Evolutionary conservation across 2,797 vertebrate species (phyloP).

Genomic region (Sphenopsis melanotis): DNA sequence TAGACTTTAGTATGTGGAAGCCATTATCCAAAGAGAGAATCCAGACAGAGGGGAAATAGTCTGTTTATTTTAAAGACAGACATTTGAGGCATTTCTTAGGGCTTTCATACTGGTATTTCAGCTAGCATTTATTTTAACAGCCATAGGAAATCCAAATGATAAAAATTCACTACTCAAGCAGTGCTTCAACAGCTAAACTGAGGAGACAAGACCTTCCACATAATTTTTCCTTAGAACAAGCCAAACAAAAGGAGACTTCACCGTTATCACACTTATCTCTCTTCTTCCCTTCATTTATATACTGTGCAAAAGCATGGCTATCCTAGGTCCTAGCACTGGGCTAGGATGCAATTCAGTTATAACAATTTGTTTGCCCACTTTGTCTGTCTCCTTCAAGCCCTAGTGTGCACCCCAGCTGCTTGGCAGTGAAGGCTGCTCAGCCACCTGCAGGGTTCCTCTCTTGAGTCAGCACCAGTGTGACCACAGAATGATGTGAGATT

Average conservation of each 20-base stretch:
- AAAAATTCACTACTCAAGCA: neutral
- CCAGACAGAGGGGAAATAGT: neutral
- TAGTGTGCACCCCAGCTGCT: accelerated
- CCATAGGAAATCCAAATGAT: neutral
- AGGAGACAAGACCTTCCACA: neutral
- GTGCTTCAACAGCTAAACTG: neutral
- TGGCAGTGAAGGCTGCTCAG: neutral
- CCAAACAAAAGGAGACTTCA: neutral
- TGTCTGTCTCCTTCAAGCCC: neutral
- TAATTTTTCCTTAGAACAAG: neutral
- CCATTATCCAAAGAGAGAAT: neutral
- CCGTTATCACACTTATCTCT: neutral
- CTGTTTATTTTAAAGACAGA: neutral
- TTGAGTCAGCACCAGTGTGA: neutral
- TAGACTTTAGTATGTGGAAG: neutral
- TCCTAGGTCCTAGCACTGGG: neutral
- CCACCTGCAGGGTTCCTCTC: neutral
- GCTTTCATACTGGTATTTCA: neutral
- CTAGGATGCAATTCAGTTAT: too few relatives aligned
- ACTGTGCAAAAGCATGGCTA: neutral
- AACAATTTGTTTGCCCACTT: neutral
- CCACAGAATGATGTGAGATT: neutral
- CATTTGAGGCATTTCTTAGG: neutral
- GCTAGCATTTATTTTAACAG: neutral
- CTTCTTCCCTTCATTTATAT: neutral